A percentile compares a stretch with the other conserved stretches of the same genome.
Conservation (phyloP, 2,888 invertebrate genomes). For the Tipula unca region DNA sequence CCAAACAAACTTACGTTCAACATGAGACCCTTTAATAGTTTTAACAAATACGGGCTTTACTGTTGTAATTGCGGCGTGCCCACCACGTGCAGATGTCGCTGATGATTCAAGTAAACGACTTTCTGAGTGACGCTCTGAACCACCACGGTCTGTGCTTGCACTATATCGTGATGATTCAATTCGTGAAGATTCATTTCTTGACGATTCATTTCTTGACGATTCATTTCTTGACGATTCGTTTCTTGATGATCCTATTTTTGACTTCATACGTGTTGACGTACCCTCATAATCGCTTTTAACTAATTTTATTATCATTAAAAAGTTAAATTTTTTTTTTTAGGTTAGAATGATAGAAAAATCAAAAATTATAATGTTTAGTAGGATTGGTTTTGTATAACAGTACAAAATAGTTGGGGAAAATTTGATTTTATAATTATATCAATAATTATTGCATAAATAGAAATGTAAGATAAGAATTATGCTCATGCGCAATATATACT, state of each 20-base stretch:
- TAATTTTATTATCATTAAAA: not conserved
- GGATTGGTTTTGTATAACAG: not conserved
- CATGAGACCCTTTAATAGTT: constrained; percentile 65
- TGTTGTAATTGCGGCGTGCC: constrained; percentile 18
- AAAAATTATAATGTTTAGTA: not conserved
- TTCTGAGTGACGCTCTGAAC: not conserved
- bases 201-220: too few species aligned
- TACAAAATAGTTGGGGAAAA: too few species aligned
- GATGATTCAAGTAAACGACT: constrained; percentile 15
- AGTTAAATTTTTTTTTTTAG: too few species aligned
- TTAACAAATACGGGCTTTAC: constrained; percentile 62
- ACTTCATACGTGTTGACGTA: not conserved
- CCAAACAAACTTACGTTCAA: constrained; percentile 64
- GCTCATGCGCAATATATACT: not conserved
- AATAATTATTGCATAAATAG: not conserved
- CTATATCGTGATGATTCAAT: not conserved
- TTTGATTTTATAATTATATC: not conserved
- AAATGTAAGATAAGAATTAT: not conserved
- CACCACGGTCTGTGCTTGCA: not conserved
- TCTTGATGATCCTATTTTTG: not conserved
- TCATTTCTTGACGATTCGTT: too few species aligned
- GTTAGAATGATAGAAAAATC: not conserved
- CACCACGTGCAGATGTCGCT: constrained; percentile 23
- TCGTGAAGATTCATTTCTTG: too few species aligned
- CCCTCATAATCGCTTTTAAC: constrained; percentile 15